Base-by-base conservation (phyloP, 2,113 vertebrate species). In the Mormoops blainvillei region DNA sequence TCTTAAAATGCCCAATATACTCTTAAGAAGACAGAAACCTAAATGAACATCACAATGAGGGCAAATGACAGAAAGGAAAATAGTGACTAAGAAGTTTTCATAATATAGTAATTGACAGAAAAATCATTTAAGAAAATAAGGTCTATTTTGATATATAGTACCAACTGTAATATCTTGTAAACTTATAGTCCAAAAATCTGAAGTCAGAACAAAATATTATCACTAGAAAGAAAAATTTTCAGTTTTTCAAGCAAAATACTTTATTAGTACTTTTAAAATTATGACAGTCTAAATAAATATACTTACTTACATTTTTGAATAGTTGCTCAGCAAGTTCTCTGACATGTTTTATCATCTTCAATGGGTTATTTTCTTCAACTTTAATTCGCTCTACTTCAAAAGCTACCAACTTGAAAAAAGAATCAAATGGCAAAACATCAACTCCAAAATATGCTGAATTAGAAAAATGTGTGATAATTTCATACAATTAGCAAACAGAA, bases 311-410 rank as follows among this genome's bases (percentile, higher is more conserved):
- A 94, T 99, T 99, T 99, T 98, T 99, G 97, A 99, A 99, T 4
- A 99, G 99, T 81, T 99, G 99, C 95, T 99, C 99, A 19, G 99
- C 99, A 96, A 99, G 99, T 96, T 99, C 99, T 98, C 99, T 98
- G 91, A 99, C 98, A 94, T 99, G 99, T 95, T 99, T 99, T 98
- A 99, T 99, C 86, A 99, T 98, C 98, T 99, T 99, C 87, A 97
- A 88, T 85, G 99, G 98, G 96, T 98, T 99, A 96, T 98, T 98
- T 90, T 99, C 99, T 95, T 99, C 99, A 96, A 99, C 98, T 98
- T 99, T 99, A 98, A 99, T 99, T 98, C 98, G 98, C 95, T 99
- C 99, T 0, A 99, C 98, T 98, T 99, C 99, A 98, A 99, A 99
- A 95, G 99, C 99, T 98, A 99, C 99, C 98, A 99, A 98, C 99